phyloP scores from a whole-genome alignment of 2,888 invertebrate genomes.

The Malthinus flaveolus region DNA sequence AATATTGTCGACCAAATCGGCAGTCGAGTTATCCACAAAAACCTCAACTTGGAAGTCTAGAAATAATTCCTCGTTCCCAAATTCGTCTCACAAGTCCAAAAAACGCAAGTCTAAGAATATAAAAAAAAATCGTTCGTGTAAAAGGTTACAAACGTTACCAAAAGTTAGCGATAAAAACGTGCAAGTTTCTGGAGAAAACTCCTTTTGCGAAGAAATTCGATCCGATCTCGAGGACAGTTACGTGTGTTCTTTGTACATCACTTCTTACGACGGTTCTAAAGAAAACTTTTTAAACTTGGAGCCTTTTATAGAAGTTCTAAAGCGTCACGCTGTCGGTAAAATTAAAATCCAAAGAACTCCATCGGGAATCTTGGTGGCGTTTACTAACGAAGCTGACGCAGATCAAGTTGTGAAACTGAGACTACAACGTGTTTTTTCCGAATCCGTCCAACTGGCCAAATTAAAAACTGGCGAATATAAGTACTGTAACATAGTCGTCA shows the following conservation, averaged over 20 bases:
- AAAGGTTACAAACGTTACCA: too few species aligned
- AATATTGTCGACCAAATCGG: neutral
- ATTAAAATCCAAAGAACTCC: slow-evolving; percentile 34
- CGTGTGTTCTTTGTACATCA: slow-evolving; percentile 30
- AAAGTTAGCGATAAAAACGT: neutral
- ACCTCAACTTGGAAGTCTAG: neutral
- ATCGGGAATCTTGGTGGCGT: slow-evolving; percentile 54
- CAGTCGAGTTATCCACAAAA: neutral
- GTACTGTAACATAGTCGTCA: slow-evolving; percentile 51
- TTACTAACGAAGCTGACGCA: slow-evolving; percentile 51
- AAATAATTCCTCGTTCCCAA: too few species aligned
- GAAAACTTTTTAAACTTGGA: slow-evolving; percentile 19
- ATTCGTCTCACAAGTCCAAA: neutral
- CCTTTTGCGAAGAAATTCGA: too few species aligned
- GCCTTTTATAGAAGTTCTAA: slow-evolving; percentile 29
- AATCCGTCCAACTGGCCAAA: slow-evolving; percentile 55
- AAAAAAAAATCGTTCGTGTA: neutral
- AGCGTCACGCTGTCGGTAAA: slow-evolving; percentile 32
- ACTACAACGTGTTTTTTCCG: slow-evolving; percentile 51
- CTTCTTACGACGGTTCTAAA: slow-evolving; percentile 27
- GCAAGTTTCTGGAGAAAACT: neutral
- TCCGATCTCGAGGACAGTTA: slow-evolving; percentile 8
- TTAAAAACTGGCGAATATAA: slow-evolving; percentile 52
- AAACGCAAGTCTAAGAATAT: slow-evolving; percentile 1
- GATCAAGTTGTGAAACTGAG: slow-evolving; percentile 52